Evolutionary conservation across 2,113 vertebrate species (phyloP).

Genomic region (Oncorhynchus gorbuscha): DNA sequence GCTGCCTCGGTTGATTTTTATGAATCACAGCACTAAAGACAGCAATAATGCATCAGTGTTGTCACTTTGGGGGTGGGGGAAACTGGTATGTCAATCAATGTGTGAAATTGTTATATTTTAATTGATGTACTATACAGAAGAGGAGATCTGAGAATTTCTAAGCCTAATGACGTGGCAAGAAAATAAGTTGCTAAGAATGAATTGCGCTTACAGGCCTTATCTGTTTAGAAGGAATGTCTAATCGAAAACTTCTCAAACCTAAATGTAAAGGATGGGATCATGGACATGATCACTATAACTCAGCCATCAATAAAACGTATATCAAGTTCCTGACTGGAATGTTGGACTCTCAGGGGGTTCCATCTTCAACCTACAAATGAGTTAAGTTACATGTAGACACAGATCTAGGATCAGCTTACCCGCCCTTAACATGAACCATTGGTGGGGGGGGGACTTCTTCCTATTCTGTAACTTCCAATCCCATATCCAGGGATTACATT

Average conservation of each 20-base stretch:
- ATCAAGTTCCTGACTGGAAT: background rate
- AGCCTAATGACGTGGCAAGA: conserved; percentile 10
- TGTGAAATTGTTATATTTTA: conserved; percentile 10
- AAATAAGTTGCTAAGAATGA: background rate
- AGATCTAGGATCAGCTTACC: background rate
- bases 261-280: background rate
- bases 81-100: background rate
- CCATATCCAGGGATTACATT: background rate
- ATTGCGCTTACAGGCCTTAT: conserved; percentile 27
- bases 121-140: conserved; percentile 1
- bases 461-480: background rate
- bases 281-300: conserved; percentile 44
- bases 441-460: background rate
- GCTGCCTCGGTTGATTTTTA: conserved; percentile 20
- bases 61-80: conserved; percentile 15
- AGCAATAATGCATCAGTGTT: conserved; percentile 30
- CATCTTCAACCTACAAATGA: background rate
- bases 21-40: conserved; percentile 27
- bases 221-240: background rate
- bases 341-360: background rate
- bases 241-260: background rate
- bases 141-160: background rate
- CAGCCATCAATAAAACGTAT: background rate
- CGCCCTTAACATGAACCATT: background rate
- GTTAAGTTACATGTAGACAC: background rate